A percentile compares a stretch with the other conserved stretches of the same genome.
Evolutionary conservation across 1,140 invertebrate genomes (phyloP).

Genomic region (Goniozus legneri): DNA sequence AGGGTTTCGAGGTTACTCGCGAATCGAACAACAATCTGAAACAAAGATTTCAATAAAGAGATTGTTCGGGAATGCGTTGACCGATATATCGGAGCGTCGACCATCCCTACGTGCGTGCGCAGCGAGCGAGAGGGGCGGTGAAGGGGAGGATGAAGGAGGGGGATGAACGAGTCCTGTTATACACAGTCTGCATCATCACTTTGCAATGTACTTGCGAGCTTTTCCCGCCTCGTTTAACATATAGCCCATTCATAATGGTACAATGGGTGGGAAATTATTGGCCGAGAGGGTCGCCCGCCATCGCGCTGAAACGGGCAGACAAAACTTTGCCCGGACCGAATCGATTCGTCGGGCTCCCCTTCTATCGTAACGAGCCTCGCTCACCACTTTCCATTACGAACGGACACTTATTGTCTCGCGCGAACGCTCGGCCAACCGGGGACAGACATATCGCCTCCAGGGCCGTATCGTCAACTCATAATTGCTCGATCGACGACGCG

Average conservation of each 20-base stretch:
- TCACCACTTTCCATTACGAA: not conserved
- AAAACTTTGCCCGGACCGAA: not conserved
- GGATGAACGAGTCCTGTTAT: constrained; percentile 21
- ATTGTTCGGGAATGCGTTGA: too few relatives aligned
- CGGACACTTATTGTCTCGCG: constrained; percentile 19
- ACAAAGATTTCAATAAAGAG: too few relatives aligned
- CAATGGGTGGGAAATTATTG: constrained; percentile 31
- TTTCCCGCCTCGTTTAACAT: constrained; percentile 38
- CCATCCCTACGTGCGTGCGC: not conserved
- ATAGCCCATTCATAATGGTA: constrained; percentile 33
- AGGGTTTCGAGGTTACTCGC: too few relatives aligned
- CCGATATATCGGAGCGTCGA: too few relatives aligned
- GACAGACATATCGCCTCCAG: constrained; percentile 21
- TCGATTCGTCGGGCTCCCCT: not conserved
- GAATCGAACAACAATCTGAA: too few relatives aligned
- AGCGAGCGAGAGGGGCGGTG: not conserved
- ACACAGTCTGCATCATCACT: constrained; percentile 35
- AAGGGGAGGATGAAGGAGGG: not conserved
- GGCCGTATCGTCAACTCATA: constrained; percentile 12
- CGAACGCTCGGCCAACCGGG: not conserved
- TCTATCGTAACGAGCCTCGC: not conserved
- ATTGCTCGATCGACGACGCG: constrained; percentile 26
- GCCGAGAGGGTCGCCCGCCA: constrained; percentile 19
- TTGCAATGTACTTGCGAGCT: constrained; percentile 37
- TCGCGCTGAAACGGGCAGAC: not conserved